phyloP scores from a whole-genome alignment of 1,140 invertebrate species.

The Lepidotrigona ventralis region DNA sequence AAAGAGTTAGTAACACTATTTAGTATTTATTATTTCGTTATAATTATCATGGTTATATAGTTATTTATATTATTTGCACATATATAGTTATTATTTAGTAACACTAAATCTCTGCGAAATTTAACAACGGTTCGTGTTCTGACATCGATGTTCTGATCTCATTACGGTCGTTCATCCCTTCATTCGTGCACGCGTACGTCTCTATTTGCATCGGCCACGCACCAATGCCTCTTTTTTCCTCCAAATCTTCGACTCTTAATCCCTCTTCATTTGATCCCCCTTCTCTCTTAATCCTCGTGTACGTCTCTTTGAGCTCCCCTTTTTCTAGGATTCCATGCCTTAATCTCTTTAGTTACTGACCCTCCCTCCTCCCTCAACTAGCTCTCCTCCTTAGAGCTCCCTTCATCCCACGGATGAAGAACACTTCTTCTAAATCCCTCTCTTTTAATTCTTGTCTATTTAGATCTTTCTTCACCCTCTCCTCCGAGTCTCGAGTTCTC shows the following conservation, averaged over 20 bases:
- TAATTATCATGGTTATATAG: too few species aligned
- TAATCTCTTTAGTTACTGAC: conserved; percentile 34
- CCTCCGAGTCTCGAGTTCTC: not conserved
- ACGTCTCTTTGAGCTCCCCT: conserved; percentile 22
- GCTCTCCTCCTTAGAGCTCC: not conserved
- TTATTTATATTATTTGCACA: too few species aligned
- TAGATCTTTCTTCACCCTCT: not conserved
- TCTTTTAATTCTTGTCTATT: conserved; percentile 39
- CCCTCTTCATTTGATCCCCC: conserved; percentile 33
- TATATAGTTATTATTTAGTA: too few species aligned
- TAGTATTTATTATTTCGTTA: too few species aligned
- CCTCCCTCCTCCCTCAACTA: conserved; percentile 7
- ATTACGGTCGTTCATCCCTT: not conserved
- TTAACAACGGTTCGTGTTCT: conserved; percentile 4
- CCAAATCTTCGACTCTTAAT: conserved; percentile 27
- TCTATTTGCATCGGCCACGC: not conserved
- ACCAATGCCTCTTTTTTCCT: not conserved
- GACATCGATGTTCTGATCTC: not conserved
- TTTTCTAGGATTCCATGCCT: conserved; percentile 29
- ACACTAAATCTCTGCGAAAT: too few species aligned
- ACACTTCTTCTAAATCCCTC: conserved; percentile 19
- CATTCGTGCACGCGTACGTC: not conserved
- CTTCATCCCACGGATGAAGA: conserved; percentile 1
- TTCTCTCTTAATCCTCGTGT: conserved; percentile 21
- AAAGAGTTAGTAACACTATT: too few species aligned